Evolutionary conservation across 2,888 invertebrate genomes (phyloP), one percentile per base, ranked within the genome.

Genomic region (Callinectes sapidus): DNA sequence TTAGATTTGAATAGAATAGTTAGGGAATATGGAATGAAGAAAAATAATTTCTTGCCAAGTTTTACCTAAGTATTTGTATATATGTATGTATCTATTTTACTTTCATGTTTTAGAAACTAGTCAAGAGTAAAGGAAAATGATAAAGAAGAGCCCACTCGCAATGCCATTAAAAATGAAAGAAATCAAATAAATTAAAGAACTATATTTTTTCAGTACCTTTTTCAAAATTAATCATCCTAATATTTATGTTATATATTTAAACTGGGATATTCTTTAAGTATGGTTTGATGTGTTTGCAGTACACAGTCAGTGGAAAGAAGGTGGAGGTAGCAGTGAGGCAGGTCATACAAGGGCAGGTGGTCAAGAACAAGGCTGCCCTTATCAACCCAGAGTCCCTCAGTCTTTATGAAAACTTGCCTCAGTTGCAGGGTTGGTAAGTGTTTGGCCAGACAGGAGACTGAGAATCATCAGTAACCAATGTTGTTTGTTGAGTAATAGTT

Each of bases 221-320:
- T 28, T 48, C 61, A n/a, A 13, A 39, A 91, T 16, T 91, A 35
- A 28, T 18, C 16, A 39, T n/a, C 1, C 2, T 6, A 13, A 35
- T 61, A 54, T 71, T 71, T 28, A 61, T 61, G 18, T 28, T 28
- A 28, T 71, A 10, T 28, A 71, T 71, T 71, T 71, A 16, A n/a
- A 16, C 35, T 89, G 18, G 66, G 10, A 77, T 42, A 66, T 23
- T 42, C 14, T 23, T 71, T 90, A 35, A 42, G n/a, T 77, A 86
- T 23, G 54, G 0, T 71, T 87, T 71, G 6, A 61, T 88, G 95
- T 96, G 96, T 71, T 90, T 92, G 18, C 91, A 94, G 94, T 96
- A 97, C 95, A 97, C 96, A 35, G 96, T 96, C 92, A 96, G 96
- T 95, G 96, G 96, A 2, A 97, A 97, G 95, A 97, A 97, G 95